Base-by-base conservation (phyloP, 2,888 invertebrate genomes). In the Tuta absoluta region DNA sequence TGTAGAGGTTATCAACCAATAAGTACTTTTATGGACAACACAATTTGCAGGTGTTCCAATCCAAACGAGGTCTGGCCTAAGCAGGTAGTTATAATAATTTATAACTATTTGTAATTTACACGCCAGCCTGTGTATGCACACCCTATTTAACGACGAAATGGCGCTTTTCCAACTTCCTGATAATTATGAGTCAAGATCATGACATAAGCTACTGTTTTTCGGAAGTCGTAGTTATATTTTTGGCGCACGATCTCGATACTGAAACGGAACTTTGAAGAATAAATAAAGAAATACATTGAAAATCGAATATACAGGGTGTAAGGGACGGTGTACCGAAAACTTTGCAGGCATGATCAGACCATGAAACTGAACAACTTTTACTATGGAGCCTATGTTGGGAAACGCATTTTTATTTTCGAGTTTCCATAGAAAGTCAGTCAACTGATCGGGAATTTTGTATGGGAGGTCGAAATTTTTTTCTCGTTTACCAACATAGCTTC, bases 1-100 rank as follows among this genome's bases (percentile, higher is more conserved):
- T 45, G 45, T 45, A 45, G 45, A 45, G 45, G 45, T 45, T 45
- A 45, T 17, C 45, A 45, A 45, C 45, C 45, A 45, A 45, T 41
- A 41, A 17, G 45, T 45, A 45, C 45, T 45, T 45, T n/a, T 45
- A 45, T n/a, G 45, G 45, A 7, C n/a, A 17, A 17, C 17, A 45
- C 45, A 45, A 45, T 45, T 45, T 45, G 45, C 45, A 45, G 45
- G 45, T 45, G 45, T 45, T 45, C 45, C 45, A 45, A 33, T 33
- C 8, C 33, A 33, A 33, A 45, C 65, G 33, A 62, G 19, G 65
- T 61, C 10, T 33, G 17, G 61, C 62, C 63, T 62, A 62, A 70
- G 53, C 59, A 69, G 67, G 68, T 67, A 65, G 64, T 64, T 68
- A 45, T 17, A 45, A 62, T 45, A 67, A 67, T 69, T 64, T 45